Base-by-base conservation (phyloP, 2,888 invertebrate species). In the Tipula confusa region DNA sequence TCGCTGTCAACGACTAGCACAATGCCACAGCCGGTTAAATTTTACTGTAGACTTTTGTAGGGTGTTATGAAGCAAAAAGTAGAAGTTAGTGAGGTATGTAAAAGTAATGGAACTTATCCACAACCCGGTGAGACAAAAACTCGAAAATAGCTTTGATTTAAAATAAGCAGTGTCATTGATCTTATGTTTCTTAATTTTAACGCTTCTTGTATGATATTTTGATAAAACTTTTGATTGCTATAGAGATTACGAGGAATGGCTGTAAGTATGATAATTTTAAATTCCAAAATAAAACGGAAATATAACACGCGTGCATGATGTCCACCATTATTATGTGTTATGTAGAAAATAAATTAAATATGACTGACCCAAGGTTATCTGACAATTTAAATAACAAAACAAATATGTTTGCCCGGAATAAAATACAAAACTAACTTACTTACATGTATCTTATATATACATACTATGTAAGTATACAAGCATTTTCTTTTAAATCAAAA, bases 341-440 rank as follows among this genome's bases (percentile, higher is more conserved):
- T 24, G 11, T 18, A 64, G 9, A 64, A 64, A 43, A 43, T 43
- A 24, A 64, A 64, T 64, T 24, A n/a, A 13, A 64, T 64, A 64
- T 64, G 64, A 11, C 64, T 64, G 64, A 64, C 64, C 64, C 64
- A 64, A 64, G 64, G 64, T 64, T 64, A 64, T 64, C 64, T 64
- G 24, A 64, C 64, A 64, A 24, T 24, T 9, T 24, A 64, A 15
- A 15, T 6, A 43, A 5, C 64, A 64, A 64, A 18, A 24, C 9
- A 11, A 18, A 64, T 64, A 24, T 64, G 64, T 64, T 24, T 64
- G 24, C 24, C 64, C 48, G 24, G 64, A 24, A 64, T 24, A 24
- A 64, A 64, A 64, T 24, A 64, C 64, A 64, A 64, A 64, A 64
- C 64, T 36, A 36, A 36, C 1, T 36, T 9, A 5, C 1, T 36